Evolutionary conservation across 2,797 vertebrate species (phyloP), one percentile per base, ranked within the genome.

Genomic region (Morelia viridis): DNA sequence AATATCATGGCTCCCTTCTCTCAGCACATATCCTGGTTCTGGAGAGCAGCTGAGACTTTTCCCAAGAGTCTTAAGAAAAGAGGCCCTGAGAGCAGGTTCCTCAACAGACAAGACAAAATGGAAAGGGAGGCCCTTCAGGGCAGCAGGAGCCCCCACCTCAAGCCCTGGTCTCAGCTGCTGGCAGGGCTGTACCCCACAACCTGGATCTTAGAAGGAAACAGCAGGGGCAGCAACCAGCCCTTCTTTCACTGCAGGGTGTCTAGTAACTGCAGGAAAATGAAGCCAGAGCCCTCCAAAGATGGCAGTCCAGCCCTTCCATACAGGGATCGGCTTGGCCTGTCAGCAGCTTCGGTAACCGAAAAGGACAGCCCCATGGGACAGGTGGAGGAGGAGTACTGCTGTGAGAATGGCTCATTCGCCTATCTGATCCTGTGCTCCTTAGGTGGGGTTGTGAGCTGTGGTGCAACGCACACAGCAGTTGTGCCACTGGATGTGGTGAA

Each of bases 401-500:
- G 68, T 3, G 85, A 92, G n/a, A 90, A 90, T 4, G 88, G 94
- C 24, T 95, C 93, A 0, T 2, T 4, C 2, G 24, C 12, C 5
- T 94, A 93, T 76, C 89, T 96, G 88, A 13, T 93, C 15, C 57
- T 94, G 0, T 95, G 94, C 19, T 90, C 92, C 57, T 58, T 94
- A 84, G 92, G 95, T 24, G 88, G 95, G 1, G 64, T 93, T 50
- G 0, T 94, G 94, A 96, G 95, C 87, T 95, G 95, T 9, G 88
- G 93, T 24, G 28, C 93, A 92, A 95, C 92, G 0, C 95, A 95
- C 88, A 93, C 90, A 2, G 90, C 89, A 9, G 61, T 95, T 3
- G 91, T 93, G 92, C 91, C 93, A 1, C 93, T 93, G 50, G 92
- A 95, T 89, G 90, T 94, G 57, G 65, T 94, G 92, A 94, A 96